Conservation (phyloP, 2,888 invertebrate genomes). For the Eumerus sabulonum region DNA sequence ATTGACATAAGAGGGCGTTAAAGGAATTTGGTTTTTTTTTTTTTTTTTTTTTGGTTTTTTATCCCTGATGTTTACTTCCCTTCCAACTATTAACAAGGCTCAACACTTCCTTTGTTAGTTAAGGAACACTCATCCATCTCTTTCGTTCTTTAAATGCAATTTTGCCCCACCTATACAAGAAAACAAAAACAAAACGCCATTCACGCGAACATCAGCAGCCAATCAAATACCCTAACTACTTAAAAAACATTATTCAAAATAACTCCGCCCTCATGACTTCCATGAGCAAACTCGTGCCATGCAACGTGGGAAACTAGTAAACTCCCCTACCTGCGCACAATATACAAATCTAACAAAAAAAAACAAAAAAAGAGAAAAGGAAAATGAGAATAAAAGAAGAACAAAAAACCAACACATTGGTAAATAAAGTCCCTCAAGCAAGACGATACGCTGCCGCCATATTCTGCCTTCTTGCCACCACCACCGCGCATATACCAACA, state of each 20-base stretch:
- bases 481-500: conserved; percentile 58
- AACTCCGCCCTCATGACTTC: conserved; percentile 41
- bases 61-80: conserved; percentile 31
- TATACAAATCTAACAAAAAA: not conserved
- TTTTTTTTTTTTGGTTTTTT: too few species aligned
- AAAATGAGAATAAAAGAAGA: conserved; percentile 1
- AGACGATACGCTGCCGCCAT: conserved; percentile 50
- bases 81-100: conserved; percentile 40
- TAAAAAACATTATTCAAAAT: conserved; percentile 17
- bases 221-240: conserved; percentile 29
- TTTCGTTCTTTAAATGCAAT: not conserved
- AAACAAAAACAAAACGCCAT: conserved; percentile 12
- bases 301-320: conserved; percentile 4
- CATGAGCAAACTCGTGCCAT: conserved; percentile 13
- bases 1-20: conserved; percentile 4
- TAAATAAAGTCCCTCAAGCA: conserved; percentile 31
- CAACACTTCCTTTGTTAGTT: conserved; percentile 28
- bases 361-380: conserved; percentile 3
- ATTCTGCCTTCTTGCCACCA: conserved; percentile 58
- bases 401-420: conserved; percentile 11
- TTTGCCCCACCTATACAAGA: not conserved
- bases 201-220: conserved; percentile 52
- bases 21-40: too few species aligned
- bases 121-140: not conserved
- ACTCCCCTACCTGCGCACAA: conserved; percentile 60